phyloP scores from a whole-genome alignment of 2,113 vertebrate species.

The Carassius gibelio region DNA sequence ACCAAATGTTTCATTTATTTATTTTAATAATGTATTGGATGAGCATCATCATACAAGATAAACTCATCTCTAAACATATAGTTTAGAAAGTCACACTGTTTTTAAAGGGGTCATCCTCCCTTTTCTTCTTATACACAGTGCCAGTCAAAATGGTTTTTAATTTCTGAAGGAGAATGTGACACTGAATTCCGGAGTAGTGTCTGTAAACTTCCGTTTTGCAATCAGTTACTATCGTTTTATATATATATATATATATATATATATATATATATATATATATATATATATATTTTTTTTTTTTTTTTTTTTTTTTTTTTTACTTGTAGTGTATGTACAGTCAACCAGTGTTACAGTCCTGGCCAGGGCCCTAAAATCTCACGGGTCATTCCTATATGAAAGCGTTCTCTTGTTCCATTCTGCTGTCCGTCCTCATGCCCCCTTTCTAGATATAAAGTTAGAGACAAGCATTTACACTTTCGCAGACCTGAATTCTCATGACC shows the following conservation, averaged over 20 bases:
- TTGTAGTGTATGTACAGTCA: not conserved
- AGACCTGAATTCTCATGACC: slow-evolving; percentile 4
- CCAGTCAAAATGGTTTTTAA: no score
- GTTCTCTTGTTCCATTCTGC: not conserved
- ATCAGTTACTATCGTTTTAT: not conserved
- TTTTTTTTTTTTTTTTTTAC: no score
- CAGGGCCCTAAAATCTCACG: not conserved
- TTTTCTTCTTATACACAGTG: not conserved
- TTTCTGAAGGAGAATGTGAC: no score
- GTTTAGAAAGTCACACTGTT: not conserved
- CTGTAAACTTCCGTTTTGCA: no score
- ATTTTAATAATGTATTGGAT: not conserved
- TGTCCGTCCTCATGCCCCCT: not conserved
- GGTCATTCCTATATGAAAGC: not conserved
- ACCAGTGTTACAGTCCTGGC: not conserved
- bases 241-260: no score
- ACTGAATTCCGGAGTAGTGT: no score
- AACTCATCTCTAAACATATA: not conserved
- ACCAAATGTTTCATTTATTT: not conserved
- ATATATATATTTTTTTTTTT: no score
- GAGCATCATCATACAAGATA: not conserved
- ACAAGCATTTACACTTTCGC: slow-evolving; percentile 9
- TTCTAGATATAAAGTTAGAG: slow-evolving; percentile 7
- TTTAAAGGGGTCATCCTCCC: not conserved
- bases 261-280: no score